A percentile compares a stretch with the other conserved stretches of the same genome.
Conservation (phyloP, 2,888 invertebrate genomes). For the Macropis europaea region DNA sequence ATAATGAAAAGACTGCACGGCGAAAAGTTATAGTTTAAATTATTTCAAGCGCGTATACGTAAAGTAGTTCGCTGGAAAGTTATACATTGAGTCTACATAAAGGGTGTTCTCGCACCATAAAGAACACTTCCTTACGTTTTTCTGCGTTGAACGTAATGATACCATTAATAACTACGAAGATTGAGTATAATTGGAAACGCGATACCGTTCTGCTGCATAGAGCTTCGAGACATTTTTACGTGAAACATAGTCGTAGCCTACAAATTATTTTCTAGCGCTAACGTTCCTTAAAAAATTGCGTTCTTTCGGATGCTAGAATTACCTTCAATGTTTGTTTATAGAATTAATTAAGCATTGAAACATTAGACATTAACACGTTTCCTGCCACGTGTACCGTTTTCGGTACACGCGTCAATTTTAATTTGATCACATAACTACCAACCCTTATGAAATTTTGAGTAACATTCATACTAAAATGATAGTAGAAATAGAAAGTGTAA, state of each 20-base stretch:
- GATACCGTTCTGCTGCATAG: slow-evolving; percentile 50
- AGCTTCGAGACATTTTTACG: slow-evolving; percentile 56
- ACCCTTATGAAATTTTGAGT: too few relatives aligned
- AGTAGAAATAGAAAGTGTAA: too few relatives aligned
- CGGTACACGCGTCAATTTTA: too few relatives aligned
- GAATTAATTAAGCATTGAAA: not conserved
- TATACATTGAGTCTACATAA: slow-evolving; percentile 3
- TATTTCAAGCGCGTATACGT: not conserved
- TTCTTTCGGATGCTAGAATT: slow-evolving; percentile 3
- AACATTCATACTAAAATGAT: too few relatives aligned
- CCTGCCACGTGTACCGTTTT: too few relatives aligned
- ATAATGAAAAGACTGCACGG: too few relatives aligned
- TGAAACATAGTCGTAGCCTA: slow-evolving; percentile 52
- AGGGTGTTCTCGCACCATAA: slow-evolving; percentile 23
- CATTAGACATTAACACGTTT: too few relatives aligned
- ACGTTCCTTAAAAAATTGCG: slow-evolving; percentile 17
- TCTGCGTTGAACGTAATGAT: slow-evolving; percentile 51
- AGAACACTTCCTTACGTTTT: slow-evolving; percentile 43
- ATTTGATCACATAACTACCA: too few relatives aligned
- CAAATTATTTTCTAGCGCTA: slow-evolving; percentile 52
- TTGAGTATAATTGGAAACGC: slow-evolving; percentile 61
- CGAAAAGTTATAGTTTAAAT: not conserved
- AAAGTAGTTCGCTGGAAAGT: slow-evolving; percentile 19
- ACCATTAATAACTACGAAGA: slow-evolving; percentile 60
- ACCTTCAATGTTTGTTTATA: slow-evolving; percentile 15